Evolutionary conservation across 2,888 invertebrate species (phyloP).

Genomic region (Diaperis boleti): DNA sequence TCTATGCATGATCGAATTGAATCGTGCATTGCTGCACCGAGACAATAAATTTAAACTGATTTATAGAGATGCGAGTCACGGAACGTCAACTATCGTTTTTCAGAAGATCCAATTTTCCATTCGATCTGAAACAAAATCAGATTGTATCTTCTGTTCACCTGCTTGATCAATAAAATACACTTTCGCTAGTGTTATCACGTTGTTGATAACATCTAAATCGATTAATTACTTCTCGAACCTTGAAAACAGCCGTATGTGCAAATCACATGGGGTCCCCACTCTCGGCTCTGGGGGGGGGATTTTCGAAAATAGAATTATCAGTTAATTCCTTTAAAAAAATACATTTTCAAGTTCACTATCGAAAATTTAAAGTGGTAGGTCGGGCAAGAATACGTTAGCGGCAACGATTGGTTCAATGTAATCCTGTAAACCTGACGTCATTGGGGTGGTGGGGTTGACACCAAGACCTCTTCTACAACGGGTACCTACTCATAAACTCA

Average conservation of each 20-base stretch:
- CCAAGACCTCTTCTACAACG: conserved; percentile 60
- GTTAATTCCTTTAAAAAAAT: conserved; percentile 35
- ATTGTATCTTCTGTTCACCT: too few species aligned
- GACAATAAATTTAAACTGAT: conserved; percentile 15
- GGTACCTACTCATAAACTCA: conserved; percentile 57
- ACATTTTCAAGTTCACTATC: conserved; percentile 39
- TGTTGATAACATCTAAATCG: not conserved
- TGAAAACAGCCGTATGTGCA: conserved; percentile 11
- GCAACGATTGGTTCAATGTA: conserved; percentile 59
- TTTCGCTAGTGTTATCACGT: conserved; percentile 1
- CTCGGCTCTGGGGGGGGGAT: not conserved
- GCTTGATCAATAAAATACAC: too few species aligned
- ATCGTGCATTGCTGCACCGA: conserved; percentile 13
- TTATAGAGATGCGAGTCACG: conserved; percentile 13
- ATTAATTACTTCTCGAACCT: conserved; percentile 26
- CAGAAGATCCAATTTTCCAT: conserved; percentile 20
- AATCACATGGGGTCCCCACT: conserved; percentile 1
- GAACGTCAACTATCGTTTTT: conserved; percentile 10
- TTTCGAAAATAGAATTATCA: conserved; percentile 8
- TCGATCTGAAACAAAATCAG: not conserved
- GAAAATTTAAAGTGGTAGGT: conserved; percentile 45
- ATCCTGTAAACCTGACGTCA: conserved; percentile 59
- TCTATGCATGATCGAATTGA: conserved; percentile 24
- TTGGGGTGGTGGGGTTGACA: conserved; percentile 59
- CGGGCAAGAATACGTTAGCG: conserved; percentile 52